Base-by-base conservation (phyloP, 2,797 vertebrate genomes). In the Menidia menidia region DNA sequence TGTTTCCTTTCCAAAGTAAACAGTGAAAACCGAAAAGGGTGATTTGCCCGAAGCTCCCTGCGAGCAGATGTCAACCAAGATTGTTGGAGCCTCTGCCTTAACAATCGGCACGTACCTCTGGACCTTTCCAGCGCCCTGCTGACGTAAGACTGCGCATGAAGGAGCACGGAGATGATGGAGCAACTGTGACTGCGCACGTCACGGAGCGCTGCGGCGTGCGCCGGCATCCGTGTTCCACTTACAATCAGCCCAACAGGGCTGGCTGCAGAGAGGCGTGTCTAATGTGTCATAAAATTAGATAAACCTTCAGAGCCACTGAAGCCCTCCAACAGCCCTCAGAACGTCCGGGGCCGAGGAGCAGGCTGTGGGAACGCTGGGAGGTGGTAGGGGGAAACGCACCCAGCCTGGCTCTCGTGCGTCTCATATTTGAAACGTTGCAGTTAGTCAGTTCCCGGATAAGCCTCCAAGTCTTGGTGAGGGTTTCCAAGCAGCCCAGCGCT, bases 231-330 rank as follows among this genome's bases (percentile, higher is more conserved):
- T 56, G 79, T 76, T 86, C 76, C 62, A 74, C 64, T 87, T 71
- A 52, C 53, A 18, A 68, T 41, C 57, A 83, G 63, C 74, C 73
- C 85, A 75, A 86, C 81, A 48, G 52, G 57, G 80, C 73, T 55
- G 76, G 77, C 82, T 78, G 84, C 84, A 81, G 55, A 72, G 78
- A 81, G 74, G 82, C 67, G 69, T 78, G 78, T 81, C 78, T 89
- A 86, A 87, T 83, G 47, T n/a, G 74, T 64, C 69, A 73, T 73
- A 77, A 77, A 83, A 75, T 77, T 74, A 76, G 78, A 87, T 82
- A 77, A 72, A 56, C 57, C 66, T 75, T 77, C 69, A 68, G 53
- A 35, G 66, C 68, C 42, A 1, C 60, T 66, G 47, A 81, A 58
- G 76, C 73, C 50, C 58, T 44, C 3, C 10, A 52, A 52, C 63